Base-by-base conservation (phyloP, 1,140 invertebrate genomes). In the Scylla paramamosain region DNA sequence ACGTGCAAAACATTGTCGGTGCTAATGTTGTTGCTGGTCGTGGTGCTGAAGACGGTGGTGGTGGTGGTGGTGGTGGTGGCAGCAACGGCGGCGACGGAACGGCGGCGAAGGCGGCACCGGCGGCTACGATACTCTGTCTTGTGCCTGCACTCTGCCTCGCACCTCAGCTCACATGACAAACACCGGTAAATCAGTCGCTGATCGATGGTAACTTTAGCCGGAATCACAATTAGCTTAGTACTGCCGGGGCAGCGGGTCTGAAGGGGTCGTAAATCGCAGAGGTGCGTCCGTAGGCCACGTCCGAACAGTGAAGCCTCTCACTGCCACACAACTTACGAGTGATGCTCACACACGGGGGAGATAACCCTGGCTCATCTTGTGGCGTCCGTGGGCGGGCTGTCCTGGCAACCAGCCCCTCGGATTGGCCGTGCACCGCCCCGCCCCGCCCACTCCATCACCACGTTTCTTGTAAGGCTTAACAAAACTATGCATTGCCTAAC, bases 271-370 rank as follows among this genome's bases (percentile, higher is more conserved):
- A 94, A 94, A 94, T 94, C 88, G 84, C 25, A 77, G 93, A 45
- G n/a, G 59, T 77, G 67, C 32, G 88, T 83, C 89, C 48, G 93
- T 28, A 67, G 46, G 28, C 59, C 14, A 25, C 31, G 39, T 91
- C 45, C 31, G 94, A 92, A 91, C 83, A 92, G 91, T 59, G 82
- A 67, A 82, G 94, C 82, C 82, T 92, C 94, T 92, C 90, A 92
- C 91, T 92, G 90, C 77, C 94, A 45, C 82, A 95, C 94, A 94
- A 94, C 93, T 94, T 94, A 46, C 59, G 52, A 95, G 91, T 95
- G 94, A 95, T 95, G 94, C 91, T 95, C 94, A 77, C 94, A 95
- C 48, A 95, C 90, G 94, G 94, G 39, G 94, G 91, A 92, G 90
- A 86, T 92, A 92, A 95, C 89, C 94, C 94, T 92, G 46, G 94